Evolutionary conservation across 2,888 invertebrate genomes (phyloP).

Genomic region (Archips xylosteana): DNA sequence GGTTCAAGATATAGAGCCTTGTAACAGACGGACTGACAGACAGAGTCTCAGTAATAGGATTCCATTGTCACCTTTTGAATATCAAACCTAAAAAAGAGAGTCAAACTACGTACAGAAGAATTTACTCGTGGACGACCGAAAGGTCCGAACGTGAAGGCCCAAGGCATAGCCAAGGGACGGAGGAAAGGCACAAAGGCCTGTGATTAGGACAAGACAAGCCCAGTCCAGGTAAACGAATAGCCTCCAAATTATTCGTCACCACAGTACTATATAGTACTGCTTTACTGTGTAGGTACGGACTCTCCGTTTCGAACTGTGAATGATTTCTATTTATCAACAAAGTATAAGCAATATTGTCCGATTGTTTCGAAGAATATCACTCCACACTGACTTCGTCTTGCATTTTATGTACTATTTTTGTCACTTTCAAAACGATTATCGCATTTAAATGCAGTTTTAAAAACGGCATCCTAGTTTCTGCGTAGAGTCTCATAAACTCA

Average conservation of each 20-base stretch:
- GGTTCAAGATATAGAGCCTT: no score
- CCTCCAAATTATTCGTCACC: not conserved
- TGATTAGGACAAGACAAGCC: not conserved
- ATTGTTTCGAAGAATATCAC: not conserved
- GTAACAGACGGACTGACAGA: no score
- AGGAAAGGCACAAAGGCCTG: not conserved
- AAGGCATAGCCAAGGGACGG: not conserved
- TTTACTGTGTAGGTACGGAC: not conserved
- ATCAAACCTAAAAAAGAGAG: not conserved
- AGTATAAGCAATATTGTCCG: not conserved
- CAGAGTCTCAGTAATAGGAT: no score
- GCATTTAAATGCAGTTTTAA: not conserved
- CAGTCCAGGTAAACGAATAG: not conserved
- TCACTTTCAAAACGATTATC: not conserved
- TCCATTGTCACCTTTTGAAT: no score
- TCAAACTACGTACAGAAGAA: not conserved
- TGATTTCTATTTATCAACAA: not conserved
- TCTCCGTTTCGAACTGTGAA: not conserved
- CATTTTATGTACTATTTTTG: not conserved
- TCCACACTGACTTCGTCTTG: not conserved
- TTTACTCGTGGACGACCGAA: not conserved
- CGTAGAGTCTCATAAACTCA: not conserved
- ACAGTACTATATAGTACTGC: not conserved
- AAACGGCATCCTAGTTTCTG: not conserved
- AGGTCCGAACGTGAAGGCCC: not conserved